Evolutionary conservation across 1,140 invertebrate species (phyloP), one percentile per base, ranked within the genome.

Genomic region (Ceratosolen solmsi): DNA sequence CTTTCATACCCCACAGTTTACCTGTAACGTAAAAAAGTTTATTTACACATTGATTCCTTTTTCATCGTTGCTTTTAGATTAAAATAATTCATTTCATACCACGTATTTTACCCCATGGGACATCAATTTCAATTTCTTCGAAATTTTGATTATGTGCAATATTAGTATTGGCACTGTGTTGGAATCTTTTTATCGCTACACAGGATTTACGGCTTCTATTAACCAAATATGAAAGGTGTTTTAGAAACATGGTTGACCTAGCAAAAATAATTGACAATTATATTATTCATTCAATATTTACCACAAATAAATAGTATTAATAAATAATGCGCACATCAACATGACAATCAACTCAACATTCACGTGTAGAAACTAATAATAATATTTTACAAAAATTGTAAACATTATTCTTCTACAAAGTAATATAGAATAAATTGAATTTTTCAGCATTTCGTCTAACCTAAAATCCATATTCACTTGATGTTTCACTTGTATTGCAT

Each of bases 41-140:
- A 27, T 27, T 60, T 11, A 30, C 22, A 17, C 1, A 38, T 54
- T 54, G 17, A 54, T 68, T 68, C 5, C n/a, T 41, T 27, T 38
- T 27, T 41, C 11, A 49, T 30, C 27, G 46, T 51, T 41, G 30
- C 11, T 65, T 33, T 74, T 22, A 58, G 8, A 25, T 38, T 25
- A 0, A 0, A 33, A 0, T 68, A 11, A 46, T 63, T 68, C 7
- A 49, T 51, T 77, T n/a, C 79, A 86, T 87, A 81, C 93, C 95
- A 17, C 94, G 89, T 9, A 96, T 85, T 84, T 95, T 92, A 1
- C 95, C 95, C 93, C 92, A 95, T 58, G 93, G 93, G 2, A 94
- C 92, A 38, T 94, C 92, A 68, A 96, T 94, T 82, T 90, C 87
- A 22, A 96, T 89, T 91, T 95, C 94, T 41, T 82, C 22, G 74